phyloP scores from a whole-genome alignment of 2,888 invertebrate species.

The Amblyjoppa fuscipennis region DNA sequence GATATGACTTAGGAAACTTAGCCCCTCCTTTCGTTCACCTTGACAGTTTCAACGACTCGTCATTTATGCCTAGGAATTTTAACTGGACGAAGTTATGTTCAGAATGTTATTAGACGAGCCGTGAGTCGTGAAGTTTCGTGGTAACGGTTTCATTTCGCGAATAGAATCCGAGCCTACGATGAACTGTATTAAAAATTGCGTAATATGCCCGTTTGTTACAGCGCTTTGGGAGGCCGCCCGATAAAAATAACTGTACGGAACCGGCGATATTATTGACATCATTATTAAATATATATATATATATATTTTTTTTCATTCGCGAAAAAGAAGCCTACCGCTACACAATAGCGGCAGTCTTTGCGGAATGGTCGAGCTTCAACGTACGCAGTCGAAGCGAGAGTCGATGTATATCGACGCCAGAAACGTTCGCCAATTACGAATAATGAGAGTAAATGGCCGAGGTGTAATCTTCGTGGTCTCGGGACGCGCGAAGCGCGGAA shows the following conservation, averaged over 20 bases:
- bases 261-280: background rate
- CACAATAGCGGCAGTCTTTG: conserved; percentile 8
- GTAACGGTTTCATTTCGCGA: background rate
- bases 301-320: background rate
- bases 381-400: conserved; percentile 19
- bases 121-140: background rate
- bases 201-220: background rate
- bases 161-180: background rate
- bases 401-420: background rate
- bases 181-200: background rate
- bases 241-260: background rate
- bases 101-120: background rate
- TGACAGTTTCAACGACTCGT: background rate
- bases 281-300: background rate
- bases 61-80: background rate
- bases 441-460: conserved; percentile 76
- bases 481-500: conserved; percentile 55
- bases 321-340: background rate
- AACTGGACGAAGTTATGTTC: background rate
- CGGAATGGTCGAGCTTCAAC: background rate
- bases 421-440: conserved; percentile 74
- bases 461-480: conserved; percentile 69
- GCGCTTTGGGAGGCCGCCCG: background rate
- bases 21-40: background rate
- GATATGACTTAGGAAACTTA: conserved; percentile 8